Conservation (phyloP, 1,140 invertebrate species). For the Stegodyphus mimosarum region DNA sequence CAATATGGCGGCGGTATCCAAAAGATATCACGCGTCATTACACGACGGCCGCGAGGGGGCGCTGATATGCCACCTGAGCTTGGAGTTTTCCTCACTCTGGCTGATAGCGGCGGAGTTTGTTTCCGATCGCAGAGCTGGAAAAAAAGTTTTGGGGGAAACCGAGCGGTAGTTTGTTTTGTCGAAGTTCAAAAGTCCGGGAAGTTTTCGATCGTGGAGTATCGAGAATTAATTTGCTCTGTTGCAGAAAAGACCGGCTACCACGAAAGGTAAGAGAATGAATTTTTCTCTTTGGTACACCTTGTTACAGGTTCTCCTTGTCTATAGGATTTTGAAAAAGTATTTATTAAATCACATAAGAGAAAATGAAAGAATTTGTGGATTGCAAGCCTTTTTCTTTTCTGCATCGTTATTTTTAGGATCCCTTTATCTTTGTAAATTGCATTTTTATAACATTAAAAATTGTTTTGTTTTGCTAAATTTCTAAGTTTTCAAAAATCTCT, state of each 20-base stretch:
- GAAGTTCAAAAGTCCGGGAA: conserved; percentile 6
- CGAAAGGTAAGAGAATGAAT: conserved; percentile 11
- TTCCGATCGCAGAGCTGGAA: conserved; percentile 2
- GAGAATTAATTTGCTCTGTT: conserved; percentile 30
- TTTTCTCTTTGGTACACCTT: background rate
- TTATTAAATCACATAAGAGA: too few species aligned
- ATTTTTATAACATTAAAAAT: too few species aligned
- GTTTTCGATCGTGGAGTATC: background rate
- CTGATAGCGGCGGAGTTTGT: conserved; percentile 8
- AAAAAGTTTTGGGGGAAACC: background rate
- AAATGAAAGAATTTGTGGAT: too few species aligned
- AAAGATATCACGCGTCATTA: conserved; percentile 37
- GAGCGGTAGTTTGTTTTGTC: background rate
- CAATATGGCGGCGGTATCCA: background rate
- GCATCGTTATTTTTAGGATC: background rate
- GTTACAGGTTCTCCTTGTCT: background rate
- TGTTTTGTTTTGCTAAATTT: too few species aligned
- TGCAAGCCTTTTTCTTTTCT: background rate
- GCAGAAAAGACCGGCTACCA: background rate
- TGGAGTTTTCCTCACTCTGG: background rate
- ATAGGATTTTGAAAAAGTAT: too few species aligned
- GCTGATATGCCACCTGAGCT: conserved; percentile 44
- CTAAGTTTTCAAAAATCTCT: too few species aligned
- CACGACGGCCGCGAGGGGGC: conserved; percentile 1
- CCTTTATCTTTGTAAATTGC: too few species aligned